Conservation (phyloP, 2,888 invertebrate species). For the Itoplectis maculator region DNA sequence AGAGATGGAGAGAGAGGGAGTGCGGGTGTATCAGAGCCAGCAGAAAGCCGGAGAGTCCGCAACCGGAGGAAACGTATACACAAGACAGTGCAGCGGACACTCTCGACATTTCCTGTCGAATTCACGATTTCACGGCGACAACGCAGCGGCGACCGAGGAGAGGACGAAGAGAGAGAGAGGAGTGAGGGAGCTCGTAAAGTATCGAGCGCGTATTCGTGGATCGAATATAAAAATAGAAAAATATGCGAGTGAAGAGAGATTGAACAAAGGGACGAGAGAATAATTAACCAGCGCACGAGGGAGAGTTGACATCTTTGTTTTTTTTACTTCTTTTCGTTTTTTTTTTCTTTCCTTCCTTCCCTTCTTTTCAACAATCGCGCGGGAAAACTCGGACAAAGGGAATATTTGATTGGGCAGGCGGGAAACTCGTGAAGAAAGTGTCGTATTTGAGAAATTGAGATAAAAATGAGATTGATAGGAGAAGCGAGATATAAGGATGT, state of each 20-base stretch:
- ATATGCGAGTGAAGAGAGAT: conserved; percentile 23
- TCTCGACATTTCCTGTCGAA: conserved; percentile 67
- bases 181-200: conserved; percentile 42
- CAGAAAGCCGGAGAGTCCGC: conserved; percentile 9
- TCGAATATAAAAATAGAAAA: conserved; percentile 49
- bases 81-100: conserved; percentile 42
- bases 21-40: background rate
- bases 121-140: conserved; percentile 53
- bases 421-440: conserved; percentile 9
- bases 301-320: conserved; percentile 2
- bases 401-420: conserved; percentile 3
- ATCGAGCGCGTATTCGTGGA: conserved; percentile 48
- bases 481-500: too few relatives aligned
- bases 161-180: background rate
- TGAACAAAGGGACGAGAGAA: conserved; percentile 25
- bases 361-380: conserved; percentile 6
- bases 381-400: conserved; percentile 18
- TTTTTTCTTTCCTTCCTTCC: background rate
- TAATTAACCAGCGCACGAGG: conserved; percentile 31
- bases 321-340: background rate
- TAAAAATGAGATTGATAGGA: too few relatives aligned
- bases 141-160: background rate
- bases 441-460: background rate
- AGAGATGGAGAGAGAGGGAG: background rate
- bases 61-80: conserved; percentile 28